Evolutionary conservation across 2,113 vertebrate species (phyloP), one percentile per base, ranked within the genome.

Genomic region (Centropus bengalensis): DNA sequence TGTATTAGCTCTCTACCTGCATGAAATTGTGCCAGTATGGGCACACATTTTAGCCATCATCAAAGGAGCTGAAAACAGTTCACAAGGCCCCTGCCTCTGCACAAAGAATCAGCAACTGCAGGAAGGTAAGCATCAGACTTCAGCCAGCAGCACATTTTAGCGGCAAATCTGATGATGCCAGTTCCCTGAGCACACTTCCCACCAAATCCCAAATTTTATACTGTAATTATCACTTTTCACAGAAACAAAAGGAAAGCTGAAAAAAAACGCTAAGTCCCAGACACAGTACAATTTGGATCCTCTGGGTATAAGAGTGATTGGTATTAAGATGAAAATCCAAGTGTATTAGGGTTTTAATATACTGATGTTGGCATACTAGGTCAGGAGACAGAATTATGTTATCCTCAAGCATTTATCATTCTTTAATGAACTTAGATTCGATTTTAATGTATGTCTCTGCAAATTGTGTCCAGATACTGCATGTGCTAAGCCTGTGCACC

Each of bases 11-110:
- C 38, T 86, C 59, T 9, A 67, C 55, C 14, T 63, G 30, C n/a
- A 60, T 12, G 14, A 60, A 62, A 49, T 7, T 66, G 3, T 32
- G 32, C 47, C 27, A 44, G 1, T 21, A 42, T 1, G 2, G 8
- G 7, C 2, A 5, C 20, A 32, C 8, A 56, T 77, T 70, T 73
- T 14, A 59, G 7, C 26, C 4, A 0, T 8, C 7, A 10, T 8
- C 51, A 83, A 71, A 86, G 55, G 10, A 52, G 32, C 21, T 67
- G 47, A 80, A 77, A 56, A 77, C 9, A 67, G 27, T 18, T 79
- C 22, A 14, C 8, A 20, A 27, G 27, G 8, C 2, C 9, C 7
- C 40, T 2, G 0, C 5, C 6, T 42, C 58, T 69, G 55, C 76
- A 38, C 8, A 70, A 80, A 42, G 38, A 45, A 66, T 17, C 10